Evolutionary conservation across 2,113 vertebrate species (phyloP).

Genomic region (Catharus fuscescens): DNA sequence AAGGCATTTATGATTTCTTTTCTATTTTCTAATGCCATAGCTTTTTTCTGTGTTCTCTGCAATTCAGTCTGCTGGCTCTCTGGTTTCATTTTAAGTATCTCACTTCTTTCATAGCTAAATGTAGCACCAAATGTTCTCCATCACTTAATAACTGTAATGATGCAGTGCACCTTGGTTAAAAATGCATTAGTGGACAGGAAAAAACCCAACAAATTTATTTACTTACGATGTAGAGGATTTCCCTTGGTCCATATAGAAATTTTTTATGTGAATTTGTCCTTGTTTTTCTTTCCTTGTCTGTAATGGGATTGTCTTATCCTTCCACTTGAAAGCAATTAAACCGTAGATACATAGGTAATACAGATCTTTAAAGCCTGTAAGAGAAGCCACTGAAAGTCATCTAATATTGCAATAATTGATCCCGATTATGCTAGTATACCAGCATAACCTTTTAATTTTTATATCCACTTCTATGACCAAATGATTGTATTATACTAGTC

Average conservation of each 20-base stretch:
- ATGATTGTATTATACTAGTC: not conserved
- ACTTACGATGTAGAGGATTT: not conserved
- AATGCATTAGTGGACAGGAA: constrained; percentile 12
- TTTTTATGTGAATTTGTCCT: not conserved
- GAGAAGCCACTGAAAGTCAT: not conserved
- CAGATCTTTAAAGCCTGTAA: not conserved
- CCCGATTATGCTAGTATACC: accelerated
- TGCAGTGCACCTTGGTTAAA: not conserved
- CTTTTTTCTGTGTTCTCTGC: not conserved
- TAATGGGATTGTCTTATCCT: not conserved
- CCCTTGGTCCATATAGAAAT: not conserved
- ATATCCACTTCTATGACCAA: not conserved
- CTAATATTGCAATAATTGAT: not conserved
- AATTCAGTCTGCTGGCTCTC: not conserved
- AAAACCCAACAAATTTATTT: constrained; percentile 13
- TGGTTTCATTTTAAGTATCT: not conserved
- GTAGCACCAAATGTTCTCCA: not conserved
- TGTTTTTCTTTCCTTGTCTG: not conserved
- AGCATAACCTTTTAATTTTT: not conserved
- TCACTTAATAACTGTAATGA: not conserved
- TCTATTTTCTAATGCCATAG: not conserved
- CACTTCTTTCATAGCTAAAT: not conserved
- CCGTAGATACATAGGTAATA: not conserved
- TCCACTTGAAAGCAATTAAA: not conserved
- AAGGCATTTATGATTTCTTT: not conserved